Evolutionary conservation across 1,140 invertebrate genomes (phyloP).

Genomic region (Drosophila bocqueti): DNA sequence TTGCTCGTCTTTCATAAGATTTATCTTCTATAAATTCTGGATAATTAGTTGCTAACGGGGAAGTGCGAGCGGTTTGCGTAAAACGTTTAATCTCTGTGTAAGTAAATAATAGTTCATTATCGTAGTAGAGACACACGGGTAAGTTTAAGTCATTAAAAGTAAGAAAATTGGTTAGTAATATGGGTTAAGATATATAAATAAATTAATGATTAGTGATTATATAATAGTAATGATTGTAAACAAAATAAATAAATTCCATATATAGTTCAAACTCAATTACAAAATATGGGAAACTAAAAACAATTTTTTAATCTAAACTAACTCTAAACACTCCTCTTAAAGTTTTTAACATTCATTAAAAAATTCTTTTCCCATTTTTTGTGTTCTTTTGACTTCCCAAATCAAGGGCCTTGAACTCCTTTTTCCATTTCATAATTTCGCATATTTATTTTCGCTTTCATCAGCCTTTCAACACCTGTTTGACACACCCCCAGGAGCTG

Average conservation of each 20-base stretch:
- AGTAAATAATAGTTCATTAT: slow-evolving; percentile 1
- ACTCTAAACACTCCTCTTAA: neutral
- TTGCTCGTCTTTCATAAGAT: neutral
- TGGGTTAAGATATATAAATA: too few species aligned
- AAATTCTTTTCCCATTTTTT: neutral
- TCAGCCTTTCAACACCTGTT: slow-evolving; percentile 1
- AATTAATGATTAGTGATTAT: too few species aligned
- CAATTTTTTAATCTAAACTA: neutral
- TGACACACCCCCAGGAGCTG: slow-evolving; percentile 12
- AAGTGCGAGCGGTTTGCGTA: slow-evolving; percentile 20
- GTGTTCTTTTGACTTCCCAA: neutral
- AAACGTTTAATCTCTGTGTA: neutral
- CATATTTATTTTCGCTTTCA: slow-evolving; percentile 3
- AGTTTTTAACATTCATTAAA: neutral
- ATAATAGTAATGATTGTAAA: too few species aligned
- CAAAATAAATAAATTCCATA: too few species aligned
- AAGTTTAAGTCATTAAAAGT: neutral
- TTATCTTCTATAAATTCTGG: slow-evolving; percentile 9
- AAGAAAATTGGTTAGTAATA: neutral
- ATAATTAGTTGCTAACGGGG: slow-evolving; percentile 23
- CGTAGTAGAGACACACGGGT: neutral
- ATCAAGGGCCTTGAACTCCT: neutral
- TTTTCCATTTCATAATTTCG: neutral
- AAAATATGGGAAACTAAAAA: neutral
- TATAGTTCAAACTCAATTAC: too few species aligned